A percentile compares a stretch with the other conserved stretches of the same genome.
phyloP scores from a whole-genome alignment of 2,888 invertebrate species.

The Hartigia nigra region DNA sequence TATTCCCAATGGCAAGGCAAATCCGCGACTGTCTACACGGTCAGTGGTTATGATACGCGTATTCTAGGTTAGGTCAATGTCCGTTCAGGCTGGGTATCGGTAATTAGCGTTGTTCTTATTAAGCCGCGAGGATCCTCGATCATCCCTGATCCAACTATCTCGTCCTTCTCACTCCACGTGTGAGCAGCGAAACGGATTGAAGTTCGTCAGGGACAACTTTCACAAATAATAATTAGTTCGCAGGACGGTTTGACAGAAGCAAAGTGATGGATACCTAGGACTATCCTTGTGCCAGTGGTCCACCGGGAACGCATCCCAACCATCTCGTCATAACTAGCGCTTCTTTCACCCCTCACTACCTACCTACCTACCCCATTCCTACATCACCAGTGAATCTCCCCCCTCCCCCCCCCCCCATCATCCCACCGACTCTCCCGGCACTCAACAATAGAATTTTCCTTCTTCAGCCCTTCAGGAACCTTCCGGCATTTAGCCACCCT shows the following conservation, averaged over 20 bases:
- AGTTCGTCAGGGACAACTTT: constrained; percentile 22
- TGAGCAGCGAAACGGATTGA: not conserved
- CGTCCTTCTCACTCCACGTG: constrained; percentile 19
- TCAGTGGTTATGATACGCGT: not conserved
- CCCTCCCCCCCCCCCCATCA: not conserved
- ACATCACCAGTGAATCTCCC: not conserved
- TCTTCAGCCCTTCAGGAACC: not conserved
- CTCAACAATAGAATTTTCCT: not conserved
- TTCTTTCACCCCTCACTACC: not conserved
- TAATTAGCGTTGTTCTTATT: not conserved
- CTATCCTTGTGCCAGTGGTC: not conserved
- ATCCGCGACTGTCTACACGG: not conserved
- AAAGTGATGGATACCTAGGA: constrained; percentile 26
- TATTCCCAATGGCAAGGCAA: not conserved
- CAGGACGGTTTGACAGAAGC: constrained; percentile 18
- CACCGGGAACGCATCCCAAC: not conserved
- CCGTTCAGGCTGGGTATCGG: not conserved
- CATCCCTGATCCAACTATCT: constrained; percentile 11
- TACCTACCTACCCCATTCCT: not conserved
- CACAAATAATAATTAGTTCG: constrained; percentile 29
- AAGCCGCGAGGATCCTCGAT: not conserved
- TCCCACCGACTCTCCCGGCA: not conserved
- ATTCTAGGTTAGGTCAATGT: not conserved
- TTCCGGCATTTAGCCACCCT: not conserved
- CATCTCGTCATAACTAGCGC: not conserved